These are phyloP conservation scores for Nomada lathburiana DNA, from an alignment of 2,888 invertebrate species.

Conservation along the genomic window DNA sequence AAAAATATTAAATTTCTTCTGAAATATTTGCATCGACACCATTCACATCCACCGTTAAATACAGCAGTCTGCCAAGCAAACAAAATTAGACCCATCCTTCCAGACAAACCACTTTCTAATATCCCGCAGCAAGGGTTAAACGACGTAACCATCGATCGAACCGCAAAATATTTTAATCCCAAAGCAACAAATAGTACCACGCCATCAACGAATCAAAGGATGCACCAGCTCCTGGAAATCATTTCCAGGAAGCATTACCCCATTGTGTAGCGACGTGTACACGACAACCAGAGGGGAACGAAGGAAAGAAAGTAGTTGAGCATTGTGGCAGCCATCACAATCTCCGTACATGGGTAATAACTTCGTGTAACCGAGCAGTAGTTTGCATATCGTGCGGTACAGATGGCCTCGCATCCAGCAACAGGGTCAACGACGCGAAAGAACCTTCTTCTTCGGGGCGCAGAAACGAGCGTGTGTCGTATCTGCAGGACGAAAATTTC, in stretches of 20 bases:
- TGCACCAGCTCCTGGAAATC: neutral
- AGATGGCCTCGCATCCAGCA: constrained; percentile 25
- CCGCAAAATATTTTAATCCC: too few species aligned
- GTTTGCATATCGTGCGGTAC: constrained; percentile 60
- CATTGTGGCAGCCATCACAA: constrained; percentile 24
- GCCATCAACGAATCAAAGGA: neutral
- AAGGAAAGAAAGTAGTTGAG: constrained; percentile 32
- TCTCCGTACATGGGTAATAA: constrained; percentile 56
- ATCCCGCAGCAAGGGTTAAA: too few species aligned
- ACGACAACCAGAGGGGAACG: neutral
- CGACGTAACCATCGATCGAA: too few species aligned
- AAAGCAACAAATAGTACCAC: neutral
- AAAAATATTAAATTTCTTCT: too few species aligned
- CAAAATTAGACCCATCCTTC: too few species aligned
- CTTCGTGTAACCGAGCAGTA: constrained; percentile 50
- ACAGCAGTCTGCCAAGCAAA: too few species aligned
- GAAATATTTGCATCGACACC: too few species aligned
- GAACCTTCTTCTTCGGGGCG: constrained; percentile 2
- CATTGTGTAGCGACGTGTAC: neutral
- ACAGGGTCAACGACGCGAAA: constrained; percentile 53
- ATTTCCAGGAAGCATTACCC: neutral
- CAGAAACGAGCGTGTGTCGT: neutral
- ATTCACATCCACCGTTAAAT: too few species aligned
- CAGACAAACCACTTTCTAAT: too few species aligned
- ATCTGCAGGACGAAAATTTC: constrained; percentile 18